Evolutionary conservation across 2,797 vertebrate species (phyloP).

Genomic region (Sebastes baramenuke): DNA sequence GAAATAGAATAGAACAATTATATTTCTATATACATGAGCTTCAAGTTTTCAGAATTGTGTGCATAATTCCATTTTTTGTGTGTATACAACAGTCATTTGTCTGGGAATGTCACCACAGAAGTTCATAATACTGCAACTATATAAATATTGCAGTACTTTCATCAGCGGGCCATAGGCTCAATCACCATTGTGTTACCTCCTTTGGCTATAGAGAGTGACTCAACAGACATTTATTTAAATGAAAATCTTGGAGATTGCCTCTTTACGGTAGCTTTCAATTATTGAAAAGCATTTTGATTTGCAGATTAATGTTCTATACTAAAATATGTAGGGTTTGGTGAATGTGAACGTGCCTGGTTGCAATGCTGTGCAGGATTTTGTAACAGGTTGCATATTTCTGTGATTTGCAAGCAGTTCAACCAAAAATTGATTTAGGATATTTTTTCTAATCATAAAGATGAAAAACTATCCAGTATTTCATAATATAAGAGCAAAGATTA

Average conservation of each 20-base stretch:
- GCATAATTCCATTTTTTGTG: fast-evolving
- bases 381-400: not conserved
- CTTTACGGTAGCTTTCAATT: not conserved
- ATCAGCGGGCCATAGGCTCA: too few species aligned
- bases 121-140: too few species aligned
- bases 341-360: not conserved
- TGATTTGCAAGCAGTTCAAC: not conserved
- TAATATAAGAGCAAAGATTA: not conserved
- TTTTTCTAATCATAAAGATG: not conserved
- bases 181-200: too few species aligned
- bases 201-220: too few species aligned
- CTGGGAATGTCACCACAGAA: too few species aligned
- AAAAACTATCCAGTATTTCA: not conserved
- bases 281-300: not conserved
- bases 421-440: not conserved
- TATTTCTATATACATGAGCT: too few species aligned
- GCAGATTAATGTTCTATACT: not conserved
- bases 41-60: too few species aligned
- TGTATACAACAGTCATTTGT: too few species aligned
- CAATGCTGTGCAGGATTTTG: not conserved
- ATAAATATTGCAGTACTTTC: too few species aligned
- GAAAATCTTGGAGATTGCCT: too few species aligned
- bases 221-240: too few species aligned
- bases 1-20: too few species aligned
- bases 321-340: not conserved